A percentile compares a stretch with the other conserved stretches of the same genome.
Conservation (phyloP, 1,140 invertebrate species). For the Phymastichus coffea region DNA sequence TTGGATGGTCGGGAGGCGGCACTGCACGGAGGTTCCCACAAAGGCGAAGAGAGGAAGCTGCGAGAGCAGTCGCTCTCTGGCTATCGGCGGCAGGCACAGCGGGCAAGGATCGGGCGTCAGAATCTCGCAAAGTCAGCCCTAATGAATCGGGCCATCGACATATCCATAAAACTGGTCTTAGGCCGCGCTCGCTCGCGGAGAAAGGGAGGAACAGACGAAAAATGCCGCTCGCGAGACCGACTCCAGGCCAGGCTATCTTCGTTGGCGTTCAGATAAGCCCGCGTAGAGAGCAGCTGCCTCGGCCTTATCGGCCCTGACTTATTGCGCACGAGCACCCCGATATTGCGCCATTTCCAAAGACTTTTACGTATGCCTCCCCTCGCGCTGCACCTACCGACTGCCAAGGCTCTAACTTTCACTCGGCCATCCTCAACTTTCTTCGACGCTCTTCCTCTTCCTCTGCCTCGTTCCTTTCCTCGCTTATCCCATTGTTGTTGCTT, state of each 20-base stretch:
- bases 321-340: conserved; percentile 14
- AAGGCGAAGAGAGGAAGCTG: no score
- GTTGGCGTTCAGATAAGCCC: conserved; percentile 15
- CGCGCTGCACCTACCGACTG: not conserved
- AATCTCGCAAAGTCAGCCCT: conserved; percentile 3
- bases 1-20: no score
- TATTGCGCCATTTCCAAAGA: conserved; percentile 15
- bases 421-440: not conserved
- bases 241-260: conserved; percentile 28
- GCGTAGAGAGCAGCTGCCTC: not conserved
- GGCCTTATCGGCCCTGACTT: conserved; percentile 25
- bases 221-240: conserved; percentile 21
- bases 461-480: not conserved
- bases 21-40: no score
- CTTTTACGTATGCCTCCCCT: no score
- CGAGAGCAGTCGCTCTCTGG: no score
- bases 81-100: no score
- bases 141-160: conserved; percentile 13
- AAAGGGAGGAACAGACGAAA: conserved; percentile 6
- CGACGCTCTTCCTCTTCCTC: not conserved
- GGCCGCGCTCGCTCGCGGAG: conserved; percentile 3
- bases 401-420: not conserved
- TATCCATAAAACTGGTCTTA: conserved; percentile 19
- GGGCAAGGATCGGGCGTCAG: no score
- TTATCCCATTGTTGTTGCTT: no score